Percentiles rank a stretch among this genome's conserved stretches.
phyloP scores from a whole-genome alignment of 2,888 invertebrate genomes.

The Druceiella hillmani region DNA sequence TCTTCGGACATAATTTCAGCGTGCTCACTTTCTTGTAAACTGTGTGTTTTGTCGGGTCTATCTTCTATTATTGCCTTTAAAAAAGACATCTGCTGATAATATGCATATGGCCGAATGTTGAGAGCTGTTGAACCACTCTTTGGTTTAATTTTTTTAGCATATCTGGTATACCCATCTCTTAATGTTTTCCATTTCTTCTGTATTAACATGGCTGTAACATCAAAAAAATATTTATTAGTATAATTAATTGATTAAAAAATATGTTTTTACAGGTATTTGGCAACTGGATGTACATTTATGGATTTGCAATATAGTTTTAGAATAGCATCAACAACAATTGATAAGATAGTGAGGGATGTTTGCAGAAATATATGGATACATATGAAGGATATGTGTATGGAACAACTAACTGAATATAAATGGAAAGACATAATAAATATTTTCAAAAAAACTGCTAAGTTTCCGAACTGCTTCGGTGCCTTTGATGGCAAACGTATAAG shows the following conservation, averaged over 20 bases:
- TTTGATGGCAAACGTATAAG: slow-evolving; percentile 25
- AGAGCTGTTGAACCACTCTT: slow-evolving; percentile 7
- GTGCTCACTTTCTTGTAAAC: slow-evolving; percentile 1
- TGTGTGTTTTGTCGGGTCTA: slow-evolving; percentile 2
- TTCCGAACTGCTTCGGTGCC: slow-evolving; percentile 22
- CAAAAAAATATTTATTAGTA: background rate
- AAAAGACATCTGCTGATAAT: slow-evolving; percentile 1
- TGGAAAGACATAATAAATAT: slow-evolving; percentile 10
- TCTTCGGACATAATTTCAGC: background rate
- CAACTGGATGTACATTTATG: slow-evolving; percentile 18
- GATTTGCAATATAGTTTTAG: slow-evolving; percentile 19
- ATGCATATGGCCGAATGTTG: background rate
- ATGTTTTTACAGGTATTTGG: slow-evolving; percentile 8
- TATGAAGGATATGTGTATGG: slow-evolving; percentile 18
- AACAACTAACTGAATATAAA: slow-evolving; percentile 15
- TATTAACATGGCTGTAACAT: slow-evolving; percentile 4
- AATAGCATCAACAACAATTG: slow-evolving; percentile 13
- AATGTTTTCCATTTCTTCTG: slow-evolving; percentile 10
- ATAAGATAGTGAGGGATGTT: slow-evolving; percentile 15
- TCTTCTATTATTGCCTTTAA: slow-evolving; percentile 1
- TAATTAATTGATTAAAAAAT: slow-evolving; percentile 1
- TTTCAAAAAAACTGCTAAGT: slow-evolving; percentile 13
- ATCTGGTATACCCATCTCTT: slow-evolving; percentile 6
- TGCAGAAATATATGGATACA: slow-evolving; percentile 19
- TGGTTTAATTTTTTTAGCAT: slow-evolving; percentile 5